Evolutionary conservation across 1,140 invertebrate species (phyloP), one percentile per base, ranked within the genome.

Genomic region (Sarcophaga bullata): DNA sequence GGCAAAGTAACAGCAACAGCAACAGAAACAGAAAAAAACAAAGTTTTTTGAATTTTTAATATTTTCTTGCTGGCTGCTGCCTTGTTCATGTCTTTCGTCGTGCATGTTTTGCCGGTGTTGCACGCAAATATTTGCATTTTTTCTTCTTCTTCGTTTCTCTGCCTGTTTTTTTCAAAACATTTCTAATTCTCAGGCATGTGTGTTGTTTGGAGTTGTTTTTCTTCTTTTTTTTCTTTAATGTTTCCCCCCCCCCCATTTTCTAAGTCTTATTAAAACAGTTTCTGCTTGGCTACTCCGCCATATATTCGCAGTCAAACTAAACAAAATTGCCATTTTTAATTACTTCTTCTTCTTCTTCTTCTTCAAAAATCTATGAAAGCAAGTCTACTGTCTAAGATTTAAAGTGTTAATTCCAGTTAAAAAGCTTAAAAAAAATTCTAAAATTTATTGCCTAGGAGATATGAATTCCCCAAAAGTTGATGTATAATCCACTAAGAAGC

Each of bases 101-200:
- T 58, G 54, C 54, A 11, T 11, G 54, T 58, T 7, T 58, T 58
- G n/a, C 11, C 13, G n/a, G 15, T 58, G 62, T 25, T 19, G 17
- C 62, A 68, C 62, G 62, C 62, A 68, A 68, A 68, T 19, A 68
- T 68, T 68, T 68, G 62, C 62, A 68, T 68, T 68, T 68, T 68
- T 25, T 15, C 13, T n/a, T 15, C 7, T 58, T 15, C 7, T 58
- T 58, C 13, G 15, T n/a, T 13, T 58, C n/a, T 58, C 54, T 58
- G 15, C 15, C 54, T 13, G 62, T 68, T 19, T 68, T 68, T 68
- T 9, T 68, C 17, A 68, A 17, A 68, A 58, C 54, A 68, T 68
- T 68, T 68, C n/a, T 68, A 68, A 68, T 68, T 19, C 17, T 68
- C 17, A 25, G 17, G 62, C 17, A 68, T 68, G 62, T 9, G 17